phyloP scores from a whole-genome alignment of 2,797 vertebrate genomes.

The Sebastes glaucus region DNA sequence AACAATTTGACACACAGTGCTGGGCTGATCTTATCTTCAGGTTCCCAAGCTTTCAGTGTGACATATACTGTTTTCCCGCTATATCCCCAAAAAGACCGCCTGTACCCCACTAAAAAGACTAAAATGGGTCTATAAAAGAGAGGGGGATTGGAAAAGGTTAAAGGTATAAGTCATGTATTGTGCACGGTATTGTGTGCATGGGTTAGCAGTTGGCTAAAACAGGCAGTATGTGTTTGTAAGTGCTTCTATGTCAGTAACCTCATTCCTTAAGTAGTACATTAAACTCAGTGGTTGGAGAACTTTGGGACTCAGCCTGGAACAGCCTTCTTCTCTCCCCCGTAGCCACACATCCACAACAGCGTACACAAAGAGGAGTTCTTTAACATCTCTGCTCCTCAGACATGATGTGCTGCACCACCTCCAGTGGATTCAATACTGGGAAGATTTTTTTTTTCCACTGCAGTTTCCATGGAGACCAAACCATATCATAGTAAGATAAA shows the following conservation, averaged over 20 bases:
- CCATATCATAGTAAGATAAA: conserved; percentile 70
- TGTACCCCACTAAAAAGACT: too few relatives aligned
- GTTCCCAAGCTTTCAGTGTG: too few relatives aligned
- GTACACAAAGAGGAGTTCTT: conserved; percentile 20
- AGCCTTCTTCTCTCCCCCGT: neutral
- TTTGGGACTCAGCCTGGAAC: neutral
- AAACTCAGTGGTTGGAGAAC: conserved; percentile 7
- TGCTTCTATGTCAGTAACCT: neutral
- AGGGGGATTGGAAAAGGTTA: too few relatives aligned
- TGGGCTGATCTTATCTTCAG: too few relatives aligned
- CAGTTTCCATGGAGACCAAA: conserved; percentile 78
- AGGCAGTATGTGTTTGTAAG: neutral
- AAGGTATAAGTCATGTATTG: neutral
- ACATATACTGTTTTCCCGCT: too few relatives aligned
- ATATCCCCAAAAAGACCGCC: too few relatives aligned
- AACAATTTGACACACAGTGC: too few relatives aligned
- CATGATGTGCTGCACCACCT: conserved; percentile 61
- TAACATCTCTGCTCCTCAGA: conserved; percentile 42
- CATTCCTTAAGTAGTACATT: neutral
- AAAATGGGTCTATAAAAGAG: too few relatives aligned
- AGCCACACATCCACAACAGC: neutral
- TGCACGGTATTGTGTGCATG: neutral
- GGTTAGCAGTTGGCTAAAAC: neutral
- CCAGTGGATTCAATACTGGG: conserved; percentile 31
- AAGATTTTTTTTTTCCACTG: conserved; percentile 8